Base-by-base conservation (phyloP, 2,113 vertebrate species). In the Prionailurus viverrinus region DNA sequence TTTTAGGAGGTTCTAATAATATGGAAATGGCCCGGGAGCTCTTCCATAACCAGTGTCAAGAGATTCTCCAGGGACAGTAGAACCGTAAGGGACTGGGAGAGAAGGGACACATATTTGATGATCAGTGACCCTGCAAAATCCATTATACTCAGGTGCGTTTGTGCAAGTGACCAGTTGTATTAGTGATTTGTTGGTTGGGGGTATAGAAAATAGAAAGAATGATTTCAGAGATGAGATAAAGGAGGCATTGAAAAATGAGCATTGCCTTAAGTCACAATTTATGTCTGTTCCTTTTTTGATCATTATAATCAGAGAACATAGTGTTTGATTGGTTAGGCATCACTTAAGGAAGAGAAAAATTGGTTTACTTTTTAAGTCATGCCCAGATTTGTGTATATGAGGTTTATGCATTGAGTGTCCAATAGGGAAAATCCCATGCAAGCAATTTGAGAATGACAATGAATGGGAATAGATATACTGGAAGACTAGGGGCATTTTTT, bases 261-360 rank as follows among this genome's bases (percentile, higher is more conserved):
- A 82, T 29, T 51, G 11, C 55, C 33, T 74, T 78, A 41, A 89
- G 36, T 41, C 36, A 63, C 39, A 94, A 6, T 83, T 94, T 53
- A 15, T 65, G 66, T 63, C 33, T 91, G 27, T 51, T 19, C 12
- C 39, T 81, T 74, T 74, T 81, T 92, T 65, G 45, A 63, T 68
- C 33, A 23, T 55, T 91, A 53, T 82, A 91, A 61, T 68, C 14
- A 93, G 31, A 92, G 23, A 88, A 41, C 19, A 93, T 90, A 93
- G 33, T 84, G 33, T 93, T 94, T 92, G 45, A 41, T 71, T 92
- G 15, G 13, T 82, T 71, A 93, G 81, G 51, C 19, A 51, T 11
- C 18, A 83, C 25, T 81, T 93, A 93, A 82, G 45, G 45, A 96
- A 91, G 7, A 93, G 73, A 71, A 94, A 96, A 88, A 33, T 71